Evolutionary conservation across 1,140 invertebrate genomes (phyloP), one percentile per base, ranked within the genome.

Genomic region (Glomeris maerens): DNA sequence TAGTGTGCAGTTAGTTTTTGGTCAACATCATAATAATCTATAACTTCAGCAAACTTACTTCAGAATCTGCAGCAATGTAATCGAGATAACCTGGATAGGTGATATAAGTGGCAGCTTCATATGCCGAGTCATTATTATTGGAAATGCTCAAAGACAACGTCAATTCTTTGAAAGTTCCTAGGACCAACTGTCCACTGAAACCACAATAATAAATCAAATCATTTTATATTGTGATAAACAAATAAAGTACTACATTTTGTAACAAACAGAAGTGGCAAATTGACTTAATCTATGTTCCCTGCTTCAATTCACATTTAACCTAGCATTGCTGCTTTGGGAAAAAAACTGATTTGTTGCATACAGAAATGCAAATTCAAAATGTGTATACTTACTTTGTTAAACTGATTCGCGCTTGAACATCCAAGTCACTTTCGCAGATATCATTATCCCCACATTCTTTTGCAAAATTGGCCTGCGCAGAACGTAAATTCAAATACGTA

Each of bases 391-490:
- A 52, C 49, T 55, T 55, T 26, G 46, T 46, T 10, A 62, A 31
- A 50, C 55, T 56, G 20, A 86, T 65, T 48, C 70, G 67, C 7
- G 81, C 78, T n/a, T 72, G 64, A 0, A 92, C 64, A 49, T 74
- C 66, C n/a, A 95, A 65, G 61, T 91, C 75, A 64, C 88, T 93
- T 58, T 87, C 77, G 64, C 92, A 96, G 22, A 86, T 72, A 59
- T 91, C 86, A 62, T 95, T 87, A 0, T 75, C 68, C 4, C 89
- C 91, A 63, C 91, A 97, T 61, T 95, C 87, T 67, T 93, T 94
- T 47, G 89, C 77, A 70, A 97, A 94, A 22, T 79, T 81, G 2
- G 84, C 88, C 59, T 68, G 50, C 31, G 58, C n/a, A 51, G 38
- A n/a, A 57, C 23, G 14, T 38, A 27, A 45, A 55, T 28, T 26